Evolutionary conservation across 2,113 vertebrate genomes (phyloP).

Genomic region (Labeo rohita): DNA sequence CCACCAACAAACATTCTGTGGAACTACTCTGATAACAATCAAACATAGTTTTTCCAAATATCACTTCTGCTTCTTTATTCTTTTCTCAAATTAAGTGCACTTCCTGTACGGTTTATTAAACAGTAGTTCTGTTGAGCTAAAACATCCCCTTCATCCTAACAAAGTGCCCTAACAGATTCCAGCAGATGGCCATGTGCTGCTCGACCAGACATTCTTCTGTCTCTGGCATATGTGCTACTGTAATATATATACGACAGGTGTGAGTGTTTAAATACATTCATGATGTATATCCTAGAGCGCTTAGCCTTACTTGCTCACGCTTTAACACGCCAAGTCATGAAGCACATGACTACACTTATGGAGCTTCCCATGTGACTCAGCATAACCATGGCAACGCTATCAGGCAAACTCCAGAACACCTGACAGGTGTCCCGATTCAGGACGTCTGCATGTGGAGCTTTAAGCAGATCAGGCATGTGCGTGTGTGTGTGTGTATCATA

Average conservation of each 20-base stretch:
- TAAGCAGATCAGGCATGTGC: slow-evolving; percentile 1
- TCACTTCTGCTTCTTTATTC: background rate
- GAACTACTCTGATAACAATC: background rate
- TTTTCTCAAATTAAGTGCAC: too few species aligned
- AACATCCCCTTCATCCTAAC: background rate
- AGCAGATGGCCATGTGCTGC: background rate
- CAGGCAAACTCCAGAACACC: slow-evolving; percentile 6
- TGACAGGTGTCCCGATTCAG: slow-evolving; percentile 19
- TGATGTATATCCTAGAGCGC: background rate
- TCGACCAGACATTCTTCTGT: background rate
- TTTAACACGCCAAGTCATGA: background rate
- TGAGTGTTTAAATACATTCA: background rate
- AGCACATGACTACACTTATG: background rate
- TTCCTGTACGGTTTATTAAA: background rate
- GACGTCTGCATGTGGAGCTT: slow-evolving; percentile 27
- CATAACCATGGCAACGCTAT: background rate
- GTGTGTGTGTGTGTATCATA: background rate
- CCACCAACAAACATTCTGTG: background rate
- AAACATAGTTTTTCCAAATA: background rate
- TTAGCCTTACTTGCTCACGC: background rate
- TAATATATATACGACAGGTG: background rate
- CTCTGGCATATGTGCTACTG: background rate
- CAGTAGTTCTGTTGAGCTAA: background rate
- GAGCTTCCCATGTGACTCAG: slow-evolving; percentile 39
- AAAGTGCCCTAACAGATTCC: background rate